A percentile compares a stretch with the other conserved stretches of the same genome.
These are phyloP conservation scores for Pampus argenteus DNA, from an alignment of 2,797 vertebrate species.

Conservation along the genomic window DNA sequence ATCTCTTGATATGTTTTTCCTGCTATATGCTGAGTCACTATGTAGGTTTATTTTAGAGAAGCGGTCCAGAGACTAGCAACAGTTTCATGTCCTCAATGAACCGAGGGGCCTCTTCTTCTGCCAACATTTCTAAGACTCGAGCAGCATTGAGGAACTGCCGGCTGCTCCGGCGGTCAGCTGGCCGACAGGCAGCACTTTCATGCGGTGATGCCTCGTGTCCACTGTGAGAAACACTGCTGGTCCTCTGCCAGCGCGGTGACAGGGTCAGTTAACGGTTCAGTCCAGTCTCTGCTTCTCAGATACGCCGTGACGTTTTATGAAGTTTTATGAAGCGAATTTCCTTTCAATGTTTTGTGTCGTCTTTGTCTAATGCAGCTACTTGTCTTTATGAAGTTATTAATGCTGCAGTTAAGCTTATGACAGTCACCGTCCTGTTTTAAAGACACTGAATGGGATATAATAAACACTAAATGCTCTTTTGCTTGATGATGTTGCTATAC, in stretches of 20 bases:
- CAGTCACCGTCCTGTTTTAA: not conserved
- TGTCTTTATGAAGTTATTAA: too few species aligned
- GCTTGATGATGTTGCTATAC: not conserved
- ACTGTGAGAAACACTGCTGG: conserved; percentile 8
- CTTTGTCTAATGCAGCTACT: not conserved
- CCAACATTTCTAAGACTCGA: conserved; percentile 45
- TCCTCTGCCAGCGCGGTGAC: conserved; percentile 3
- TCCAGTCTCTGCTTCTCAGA: not conserved
- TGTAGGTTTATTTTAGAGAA: not conserved
- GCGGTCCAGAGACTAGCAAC: conserved; percentile 42
- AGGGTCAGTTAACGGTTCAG: conserved; percentile 23
- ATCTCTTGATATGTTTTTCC: not conserved
- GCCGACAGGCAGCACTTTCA: conserved; percentile 23
- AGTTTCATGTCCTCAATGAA: conserved; percentile 59
- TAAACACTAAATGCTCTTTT: not conserved
- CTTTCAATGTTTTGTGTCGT: too few species aligned
- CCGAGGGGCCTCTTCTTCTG: conserved; percentile 21
- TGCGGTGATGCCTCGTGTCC: not conserved
- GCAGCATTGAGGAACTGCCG: conserved; percentile 49
- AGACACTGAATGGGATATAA: too few species aligned
- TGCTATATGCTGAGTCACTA: conserved; percentile 6
- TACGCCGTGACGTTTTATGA: too few species aligned
- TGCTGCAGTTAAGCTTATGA: too few species aligned
- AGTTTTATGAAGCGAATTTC: too few species aligned
- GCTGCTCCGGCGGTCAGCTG: not conserved